phyloP scores from a whole-genome alignment of 2,113 vertebrate genomes.

The Albula goreensis region DNA sequence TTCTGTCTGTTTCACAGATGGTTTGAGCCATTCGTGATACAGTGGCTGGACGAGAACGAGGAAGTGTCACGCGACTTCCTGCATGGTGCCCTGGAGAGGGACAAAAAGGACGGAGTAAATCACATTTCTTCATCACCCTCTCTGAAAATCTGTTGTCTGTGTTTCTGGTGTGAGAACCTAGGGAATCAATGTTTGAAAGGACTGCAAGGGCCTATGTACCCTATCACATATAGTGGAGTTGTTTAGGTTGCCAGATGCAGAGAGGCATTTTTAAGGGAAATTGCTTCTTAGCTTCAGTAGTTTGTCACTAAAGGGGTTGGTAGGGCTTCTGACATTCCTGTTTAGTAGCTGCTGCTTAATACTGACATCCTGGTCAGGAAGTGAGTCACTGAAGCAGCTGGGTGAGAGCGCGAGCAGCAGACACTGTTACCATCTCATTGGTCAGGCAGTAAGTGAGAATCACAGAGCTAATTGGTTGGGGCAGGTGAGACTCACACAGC shows the following conservation, averaged over 20 bases:
- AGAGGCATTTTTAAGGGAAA: too few species aligned
- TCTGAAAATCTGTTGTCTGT: background rate
- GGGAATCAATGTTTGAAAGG: too few species aligned
- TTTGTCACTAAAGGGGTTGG: too few species aligned
- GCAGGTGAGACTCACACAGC: background rate
- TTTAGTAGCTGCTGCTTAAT: too few species aligned
- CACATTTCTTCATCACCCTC: background rate
- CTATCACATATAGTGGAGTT: too few species aligned
- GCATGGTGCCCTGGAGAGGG: constrained; percentile 88
- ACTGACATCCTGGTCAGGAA: too few species aligned
- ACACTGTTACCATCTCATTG: background rate
- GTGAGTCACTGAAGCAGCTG: too few species aligned
- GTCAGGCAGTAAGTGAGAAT: background rate
- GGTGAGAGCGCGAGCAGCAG: too few species aligned
- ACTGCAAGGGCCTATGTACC: too few species aligned
- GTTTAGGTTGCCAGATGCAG: too few species aligned
- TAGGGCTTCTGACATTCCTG: too few species aligned
- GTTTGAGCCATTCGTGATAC: constrained; percentile 96
- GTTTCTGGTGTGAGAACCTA: background rate
- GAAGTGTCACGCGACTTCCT: constrained; percentile 96
- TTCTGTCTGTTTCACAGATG: constrained; percentile 69
- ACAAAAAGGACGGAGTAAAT: constrained; percentile 94
- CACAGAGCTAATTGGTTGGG: background rate
- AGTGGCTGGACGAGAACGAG: constrained; percentile 98
- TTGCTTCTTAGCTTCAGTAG: too few species aligned